A percentile compares a stretch with the other conserved stretches of the same genome.
These are phyloP conservation scores for Agriopis aurantiaria DNA, from an alignment of 2,888 invertebrate species.

Conservation along the genomic window DNA sequence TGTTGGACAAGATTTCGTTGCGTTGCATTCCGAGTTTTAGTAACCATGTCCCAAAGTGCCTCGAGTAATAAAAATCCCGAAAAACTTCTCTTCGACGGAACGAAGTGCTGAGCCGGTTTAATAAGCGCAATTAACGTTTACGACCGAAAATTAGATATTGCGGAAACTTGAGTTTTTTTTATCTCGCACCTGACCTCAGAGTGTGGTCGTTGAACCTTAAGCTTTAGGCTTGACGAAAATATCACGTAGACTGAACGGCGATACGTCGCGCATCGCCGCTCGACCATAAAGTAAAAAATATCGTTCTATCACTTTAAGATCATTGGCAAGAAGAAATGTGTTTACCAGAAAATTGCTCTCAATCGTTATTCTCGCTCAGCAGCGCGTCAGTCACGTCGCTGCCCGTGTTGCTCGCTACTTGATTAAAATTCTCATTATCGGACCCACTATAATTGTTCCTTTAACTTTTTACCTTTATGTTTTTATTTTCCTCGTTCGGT, in stretches of 20 bases:
- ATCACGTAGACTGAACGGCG: conserved; percentile 71
- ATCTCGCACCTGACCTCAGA: conserved; percentile 71
- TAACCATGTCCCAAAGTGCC: conserved; percentile 41
- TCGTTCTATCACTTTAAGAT: conserved; percentile 53
- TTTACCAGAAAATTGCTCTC: conserved; percentile 59
- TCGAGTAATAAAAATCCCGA: conserved; percentile 41
- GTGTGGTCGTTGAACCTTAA: conserved; percentile 73
- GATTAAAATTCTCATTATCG: conserved; percentile 29
- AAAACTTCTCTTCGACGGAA: conserved; percentile 42
- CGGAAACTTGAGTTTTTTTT: conserved; percentile 69
- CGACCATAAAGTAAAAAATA: conserved; percentile 49
- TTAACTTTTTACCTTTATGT: conserved; percentile 38
- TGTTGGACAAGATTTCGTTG: conserved; percentile 4
- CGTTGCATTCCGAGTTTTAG: conserved; percentile 27
- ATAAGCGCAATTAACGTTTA: conserved; percentile 73
- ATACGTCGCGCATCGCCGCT: conserved; percentile 63
- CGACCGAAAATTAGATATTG: conserved; percentile 75
- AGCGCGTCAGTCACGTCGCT: conserved; percentile 27
- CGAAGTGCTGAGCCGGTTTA: conserved; percentile 56
- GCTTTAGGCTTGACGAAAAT: conserved; percentile 62
- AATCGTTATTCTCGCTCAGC: conserved; percentile 41
- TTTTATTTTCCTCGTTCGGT: conserved; percentile 36
- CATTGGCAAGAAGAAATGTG: conserved; percentile 52
- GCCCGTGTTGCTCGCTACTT: conserved; percentile 19
- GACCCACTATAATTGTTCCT: conserved; percentile 28